Evolutionary conservation across 2,888 invertebrate species (phyloP).

Genomic region (Andrena bucephala): DNA sequence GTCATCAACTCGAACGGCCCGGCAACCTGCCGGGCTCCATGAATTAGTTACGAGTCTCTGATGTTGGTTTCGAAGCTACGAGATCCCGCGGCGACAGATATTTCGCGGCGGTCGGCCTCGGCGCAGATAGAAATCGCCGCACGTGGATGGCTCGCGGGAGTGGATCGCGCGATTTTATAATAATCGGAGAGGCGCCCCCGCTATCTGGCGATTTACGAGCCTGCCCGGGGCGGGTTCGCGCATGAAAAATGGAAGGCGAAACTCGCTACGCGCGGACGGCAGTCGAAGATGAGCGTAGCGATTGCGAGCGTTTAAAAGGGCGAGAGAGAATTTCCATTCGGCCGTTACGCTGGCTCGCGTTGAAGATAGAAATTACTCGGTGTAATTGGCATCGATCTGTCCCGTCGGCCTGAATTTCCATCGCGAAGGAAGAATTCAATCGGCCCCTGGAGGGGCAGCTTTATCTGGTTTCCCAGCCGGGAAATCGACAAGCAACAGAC

Average conservation of each 20-base stretch:
- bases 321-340: not conserved
- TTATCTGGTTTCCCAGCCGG: not conserved
- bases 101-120: not conserved
- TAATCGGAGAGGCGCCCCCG: conserved; percentile 12
- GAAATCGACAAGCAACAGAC: conserved; percentile 23
- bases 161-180: conserved; percentile 8
- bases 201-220: conserved; percentile 23
- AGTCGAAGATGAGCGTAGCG: conserved; percentile 15
- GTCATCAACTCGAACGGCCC: not conserved
- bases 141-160: not conserved
- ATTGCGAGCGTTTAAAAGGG: not conserved
- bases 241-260: not conserved
- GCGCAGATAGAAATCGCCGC: conserved; percentile 17
- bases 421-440: conserved; percentile 18
- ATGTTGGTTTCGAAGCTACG: not conserved
- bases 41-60: too few relatives aligned
- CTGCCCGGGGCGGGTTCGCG: not conserved
- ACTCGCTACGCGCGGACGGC: not conserved
- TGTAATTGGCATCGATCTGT: conserved; percentile 29
- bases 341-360: not conserved
- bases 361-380: conserved; percentile 20
- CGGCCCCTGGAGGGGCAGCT: not conserved
- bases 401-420: conserved; percentile 16
- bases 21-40: too few relatives aligned
- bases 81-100: not conserved